A percentile compares a stretch with the other conserved stretches of the same genome.
phyloP scores from a whole-genome alignment of 2,888 invertebrate genomes.

The Onchidella celtica region DNA sequence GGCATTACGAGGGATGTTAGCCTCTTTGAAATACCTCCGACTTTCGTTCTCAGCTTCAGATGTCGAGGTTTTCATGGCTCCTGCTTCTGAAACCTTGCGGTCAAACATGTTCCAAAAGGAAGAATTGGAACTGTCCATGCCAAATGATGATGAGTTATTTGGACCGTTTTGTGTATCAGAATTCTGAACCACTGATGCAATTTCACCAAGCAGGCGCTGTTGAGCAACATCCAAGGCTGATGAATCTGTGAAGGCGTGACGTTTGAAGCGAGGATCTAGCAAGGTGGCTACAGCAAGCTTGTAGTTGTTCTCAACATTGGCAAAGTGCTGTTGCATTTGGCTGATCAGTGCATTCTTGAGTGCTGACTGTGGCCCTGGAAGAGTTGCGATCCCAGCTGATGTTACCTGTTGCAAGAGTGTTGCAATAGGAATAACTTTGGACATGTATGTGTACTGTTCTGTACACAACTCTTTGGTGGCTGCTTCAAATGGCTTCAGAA shows the following conservation, averaged over 20 bases:
- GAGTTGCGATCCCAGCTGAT: constrained; percentile 1
- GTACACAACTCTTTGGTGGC: constrained; percentile 46
- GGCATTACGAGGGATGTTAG: constrained; percentile 39
- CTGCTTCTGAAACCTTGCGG: constrained; percentile 39
- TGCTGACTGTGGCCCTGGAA: constrained; percentile 46
- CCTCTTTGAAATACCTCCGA: constrained; percentile 43
- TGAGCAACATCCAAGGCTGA: constrained; percentile 39
- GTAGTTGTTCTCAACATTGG: constrained; percentile 40
- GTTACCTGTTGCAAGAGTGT: constrained; percentile 45
- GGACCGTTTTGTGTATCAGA: background rate
- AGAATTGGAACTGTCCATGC: background rate
- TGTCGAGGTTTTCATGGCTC: constrained; percentile 39
- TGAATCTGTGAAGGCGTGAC: constrained; percentile 44
- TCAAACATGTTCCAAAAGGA: constrained; percentile 51
- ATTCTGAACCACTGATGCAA: constrained; percentile 15
- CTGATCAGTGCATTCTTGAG: constrained; percentile 46
- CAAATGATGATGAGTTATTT: background rate
- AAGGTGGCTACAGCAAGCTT: constrained; percentile 39
- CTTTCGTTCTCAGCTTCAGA: constrained; percentile 45
- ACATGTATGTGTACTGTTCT: constrained; percentile 42
- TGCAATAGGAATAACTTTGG: constrained; percentile 46
- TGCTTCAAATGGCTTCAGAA: constrained; percentile 39
- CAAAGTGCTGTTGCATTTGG: constrained; percentile 41
- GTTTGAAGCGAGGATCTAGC: constrained; percentile 48
- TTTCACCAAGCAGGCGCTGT: constrained; percentile 37